Percentiles rank a stretch among this genome's conserved stretches.
Conservation (phyloP, 2,888 invertebrate genomes). For the Drosophila antonietae region DNA sequence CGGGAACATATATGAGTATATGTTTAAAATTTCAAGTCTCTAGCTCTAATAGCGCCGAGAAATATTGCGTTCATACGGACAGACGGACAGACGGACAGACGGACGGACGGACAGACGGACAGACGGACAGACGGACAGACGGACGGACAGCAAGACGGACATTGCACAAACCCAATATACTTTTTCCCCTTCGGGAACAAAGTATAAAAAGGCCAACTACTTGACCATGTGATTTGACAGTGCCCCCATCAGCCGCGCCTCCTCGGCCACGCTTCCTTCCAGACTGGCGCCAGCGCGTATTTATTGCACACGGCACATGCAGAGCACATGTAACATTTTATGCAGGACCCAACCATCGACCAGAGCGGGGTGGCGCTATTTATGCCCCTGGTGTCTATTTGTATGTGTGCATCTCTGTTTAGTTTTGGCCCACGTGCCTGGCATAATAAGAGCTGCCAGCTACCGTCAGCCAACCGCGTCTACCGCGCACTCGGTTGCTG, state of each 20-base stretch:
- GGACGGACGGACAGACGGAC: too few species aligned
- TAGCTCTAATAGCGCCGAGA: too few species aligned
- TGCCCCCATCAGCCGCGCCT: not conserved
- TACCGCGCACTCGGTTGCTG: conserved; percentile 48
- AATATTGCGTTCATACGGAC: too few species aligned
- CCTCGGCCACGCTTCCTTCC: not conserved
- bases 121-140: too few species aligned
- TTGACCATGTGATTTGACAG: conserved; percentile 66
- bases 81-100: too few species aligned
- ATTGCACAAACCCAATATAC: too few species aligned
- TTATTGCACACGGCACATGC: conserved; percentile 75
- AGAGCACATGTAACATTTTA: conserved; percentile 69
- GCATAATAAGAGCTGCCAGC: conserved; percentile 66
- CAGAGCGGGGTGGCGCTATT: conserved; percentile 44
- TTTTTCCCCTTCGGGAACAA: too few species aligned
- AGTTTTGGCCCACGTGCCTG: conserved; percentile 69
- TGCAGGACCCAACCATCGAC: conserved; percentile 18
- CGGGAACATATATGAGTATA: too few species aligned
- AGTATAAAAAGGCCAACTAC: conserved; percentile 54
- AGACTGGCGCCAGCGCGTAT: conserved; percentile 46
- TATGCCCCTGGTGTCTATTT: conserved; percentile 43
- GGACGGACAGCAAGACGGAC: too few species aligned
- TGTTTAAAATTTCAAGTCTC: too few species aligned
- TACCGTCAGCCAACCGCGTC: conserved; percentile 22
- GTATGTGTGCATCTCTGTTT: conserved; percentile 49